Conservation (phyloP, 64 coral and sea anemone genomes). For the Trachythela sp. region DNA sequence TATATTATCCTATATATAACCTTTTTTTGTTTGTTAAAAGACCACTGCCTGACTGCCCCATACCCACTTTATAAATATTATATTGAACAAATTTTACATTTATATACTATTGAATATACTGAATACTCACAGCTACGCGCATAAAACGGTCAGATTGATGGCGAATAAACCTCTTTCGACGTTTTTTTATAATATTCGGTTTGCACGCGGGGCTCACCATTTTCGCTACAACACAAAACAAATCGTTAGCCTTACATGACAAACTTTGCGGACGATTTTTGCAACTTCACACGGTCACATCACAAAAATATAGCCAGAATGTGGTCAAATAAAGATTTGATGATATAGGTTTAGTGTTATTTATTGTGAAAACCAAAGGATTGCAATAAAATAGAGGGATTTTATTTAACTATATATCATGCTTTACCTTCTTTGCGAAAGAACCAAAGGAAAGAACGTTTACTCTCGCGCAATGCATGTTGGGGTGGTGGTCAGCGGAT, state of each 20-base stretch:
- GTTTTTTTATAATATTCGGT: conserved; percentile 83
- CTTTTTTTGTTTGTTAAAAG: too few species aligned
- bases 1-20: too few species aligned
- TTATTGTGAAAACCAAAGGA: background rate
- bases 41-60: too few species aligned
- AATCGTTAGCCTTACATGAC: background rate
- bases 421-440: conserved; percentile 15
- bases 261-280: background rate
- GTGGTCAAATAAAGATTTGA: background rate
- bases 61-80: too few species aligned
- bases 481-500: background rate
- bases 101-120: too few species aligned
- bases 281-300: background rate
- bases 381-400: background rate
- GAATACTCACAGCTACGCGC: conserved; percentile 68
- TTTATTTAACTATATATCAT: background rate
- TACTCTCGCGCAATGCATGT: background rate
- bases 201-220: conserved; percentile 70
- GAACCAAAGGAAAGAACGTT: conserved; percentile 15
- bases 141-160: conserved; percentile 95
- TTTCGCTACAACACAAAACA: conserved; percentile 41
- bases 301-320: background rate
- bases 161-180: conserved; percentile 90
- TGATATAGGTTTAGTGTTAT: background rate
- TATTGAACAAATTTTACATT: too few species aligned